Evolutionary conservation across 2,113 vertebrate genomes (phyloP), one percentile per base, ranked within the genome.

Genomic region (Psittacara wagleri): DNA sequence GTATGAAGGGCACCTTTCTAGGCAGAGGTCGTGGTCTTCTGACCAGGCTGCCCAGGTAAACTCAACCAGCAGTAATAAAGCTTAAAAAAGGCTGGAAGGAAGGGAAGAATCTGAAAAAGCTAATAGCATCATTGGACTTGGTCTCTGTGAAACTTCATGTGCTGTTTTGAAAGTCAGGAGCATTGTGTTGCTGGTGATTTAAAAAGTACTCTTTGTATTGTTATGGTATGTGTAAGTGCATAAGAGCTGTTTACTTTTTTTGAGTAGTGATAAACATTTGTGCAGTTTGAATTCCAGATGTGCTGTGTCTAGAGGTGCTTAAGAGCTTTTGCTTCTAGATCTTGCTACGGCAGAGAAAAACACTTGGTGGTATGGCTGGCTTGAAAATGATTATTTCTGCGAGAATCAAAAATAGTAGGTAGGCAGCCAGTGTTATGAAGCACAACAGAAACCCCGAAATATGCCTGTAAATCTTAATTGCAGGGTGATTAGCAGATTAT

Each of bases 221-320:
- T 54, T 62, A 15, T 0, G 0, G 16, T 49, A 14, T 0, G 0
- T 52, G 9, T 37, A 33, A 57, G 8, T 57, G 54, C 7, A 0
- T 24, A 51, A 52, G 37, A 70, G 12, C 20, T 48, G 44, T 28
- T 61, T 17, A 13, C 17, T 51, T 37, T 52, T 52, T 69, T 17
- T 22, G 18, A 70, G 20, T 39, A 33, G 11, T 35, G 41, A 13
- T 84, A 54, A 51, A 18, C 31, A 10, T 22, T 62, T 2, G 7
- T 59, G 37, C 5, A 27, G 29, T 61, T 68, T 39, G 33, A 31
- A 13, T 69, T 69, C 57, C 29, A 48, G 52, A 24, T 87, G 28
- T 76, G 70, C 57, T 66, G 13, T 4, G 0, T 49, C 3, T 4
- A 0, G n/a, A 67, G 43, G 31, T 63, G 20, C 25, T 2, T 5